Percentiles rank a stretch among this genome's conserved stretches.
phyloP scores from a whole-genome alignment of 1,140 invertebrate species.

The Neodiprion pinetum region DNA sequence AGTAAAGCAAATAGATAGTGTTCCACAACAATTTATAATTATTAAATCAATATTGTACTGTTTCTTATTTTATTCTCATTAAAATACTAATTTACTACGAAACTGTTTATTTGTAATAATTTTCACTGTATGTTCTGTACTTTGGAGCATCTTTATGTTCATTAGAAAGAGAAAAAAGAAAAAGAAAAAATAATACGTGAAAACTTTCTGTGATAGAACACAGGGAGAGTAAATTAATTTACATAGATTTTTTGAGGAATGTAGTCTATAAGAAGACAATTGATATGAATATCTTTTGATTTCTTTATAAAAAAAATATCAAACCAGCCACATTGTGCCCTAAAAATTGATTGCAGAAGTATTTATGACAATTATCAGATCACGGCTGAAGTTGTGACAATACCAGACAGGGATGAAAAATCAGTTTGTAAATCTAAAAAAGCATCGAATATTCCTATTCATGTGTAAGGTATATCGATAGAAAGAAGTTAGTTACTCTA shows the following conservation, averaged over 20 bases:
- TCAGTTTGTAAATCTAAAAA: no score
- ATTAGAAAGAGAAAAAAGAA: slow-evolving; percentile 10
- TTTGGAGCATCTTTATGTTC: neutral
- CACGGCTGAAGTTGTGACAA: slow-evolving; percentile 23
- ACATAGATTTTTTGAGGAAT: neutral
- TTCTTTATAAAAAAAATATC: neutral
- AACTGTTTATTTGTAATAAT: slow-evolving; percentile 26
- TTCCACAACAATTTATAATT: slow-evolving; percentile 54
- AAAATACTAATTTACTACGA: slow-evolving; percentile 52
- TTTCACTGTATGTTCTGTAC: slow-evolving; percentile 11
- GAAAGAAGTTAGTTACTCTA: no score
- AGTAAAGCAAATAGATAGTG: slow-evolving; percentile 49
- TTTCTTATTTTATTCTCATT: slow-evolving; percentile 60
- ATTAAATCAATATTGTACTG: slow-evolving; percentile 57
- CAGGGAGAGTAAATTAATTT: neutral
- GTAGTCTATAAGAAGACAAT: neutral
- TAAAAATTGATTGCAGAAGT: slow-evolving; percentile 8
- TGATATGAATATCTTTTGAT: slow-evolving; percentile 1
- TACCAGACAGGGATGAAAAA: no score
- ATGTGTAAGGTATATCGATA: no score
- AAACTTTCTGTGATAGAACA: slow-evolving; percentile 3
- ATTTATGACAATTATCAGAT: slow-evolving; percentile 25
- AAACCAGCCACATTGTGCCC: neutral
- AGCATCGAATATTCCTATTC: no score
- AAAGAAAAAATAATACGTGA: slow-evolving; percentile 5